Percentiles rank a stretch among this genome's conserved stretches.
Evolutionary conservation across 2,888 invertebrate species (phyloP).

Genomic region (Orthosia incerta): DNA sequence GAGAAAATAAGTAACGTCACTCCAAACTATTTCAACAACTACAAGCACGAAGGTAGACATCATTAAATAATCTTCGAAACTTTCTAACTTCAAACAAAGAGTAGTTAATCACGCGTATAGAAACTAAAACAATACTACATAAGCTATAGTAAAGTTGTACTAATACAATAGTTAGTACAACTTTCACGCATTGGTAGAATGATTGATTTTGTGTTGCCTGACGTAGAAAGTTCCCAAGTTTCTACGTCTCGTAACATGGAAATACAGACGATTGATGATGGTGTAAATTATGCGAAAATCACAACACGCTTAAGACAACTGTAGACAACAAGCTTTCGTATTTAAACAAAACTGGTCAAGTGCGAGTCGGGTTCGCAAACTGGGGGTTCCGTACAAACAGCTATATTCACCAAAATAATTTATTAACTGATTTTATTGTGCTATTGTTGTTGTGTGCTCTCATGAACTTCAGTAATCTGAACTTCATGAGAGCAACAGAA

Average conservation of each 20-base stretch:
- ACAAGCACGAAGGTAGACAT: constrained; percentile 16
- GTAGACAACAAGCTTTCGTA: too few species aligned
- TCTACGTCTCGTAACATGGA: constrained; percentile 3
- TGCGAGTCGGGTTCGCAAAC: too few species aligned
- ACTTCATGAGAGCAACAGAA: too few species aligned
- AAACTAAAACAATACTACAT: constrained; percentile 27
- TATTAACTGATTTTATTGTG: too few species aligned
- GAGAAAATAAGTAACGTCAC: neutral
- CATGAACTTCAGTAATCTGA: too few species aligned
- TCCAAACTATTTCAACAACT: neutral
- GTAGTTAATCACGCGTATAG: constrained; percentile 24
- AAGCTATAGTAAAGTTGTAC: constrained; percentile 15
- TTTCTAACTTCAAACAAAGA: constrained; percentile 22
- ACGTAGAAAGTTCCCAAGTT: constrained; percentile 17
- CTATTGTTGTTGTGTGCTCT: too few species aligned
- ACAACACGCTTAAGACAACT: too few species aligned
- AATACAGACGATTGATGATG: neutral
- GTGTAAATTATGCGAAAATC: neutral
- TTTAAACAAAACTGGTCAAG: too few species aligned
- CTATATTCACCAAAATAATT: too few species aligned
- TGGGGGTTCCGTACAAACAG: too few species aligned
- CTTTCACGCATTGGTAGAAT: constrained; percentile 18
- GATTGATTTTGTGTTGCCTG: constrained; percentile 28
- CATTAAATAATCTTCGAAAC: constrained; percentile 11
- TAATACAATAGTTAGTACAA: constrained; percentile 15